Conservation (phyloP, 2,888 invertebrate genomes). For the Xestia sexstrigata region DNA sequence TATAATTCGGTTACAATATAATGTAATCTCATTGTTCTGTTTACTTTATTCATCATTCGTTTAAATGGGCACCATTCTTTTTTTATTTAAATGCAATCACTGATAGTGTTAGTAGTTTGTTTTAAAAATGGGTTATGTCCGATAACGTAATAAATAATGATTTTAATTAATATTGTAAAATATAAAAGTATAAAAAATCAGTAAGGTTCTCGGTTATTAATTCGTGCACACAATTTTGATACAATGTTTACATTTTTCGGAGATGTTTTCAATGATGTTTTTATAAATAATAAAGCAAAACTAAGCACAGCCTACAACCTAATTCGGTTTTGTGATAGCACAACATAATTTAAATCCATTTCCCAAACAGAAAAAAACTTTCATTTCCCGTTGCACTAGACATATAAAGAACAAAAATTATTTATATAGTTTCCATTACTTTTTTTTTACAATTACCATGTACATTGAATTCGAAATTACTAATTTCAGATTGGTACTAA, state of each 20-base stretch:
- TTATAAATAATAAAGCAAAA: conserved; percentile 52
- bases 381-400: conserved; percentile 31
- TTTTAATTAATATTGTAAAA: conserved; percentile 54
- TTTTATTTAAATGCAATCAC: conserved; percentile 65
- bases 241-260: conserved; percentile 13
- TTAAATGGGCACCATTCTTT: conserved; percentile 61
- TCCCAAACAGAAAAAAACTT: conserved; percentile 22
- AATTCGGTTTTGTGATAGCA: conserved; percentile 53
- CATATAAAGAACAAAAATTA: conserved; percentile 19
- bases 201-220: conserved; percentile 35
- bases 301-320: conserved; percentile 66
- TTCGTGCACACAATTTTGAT: conserved; percentile 42
- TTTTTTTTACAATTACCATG: conserved; percentile 50
- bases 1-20: conserved; percentile 23
- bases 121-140: conserved; percentile 42
- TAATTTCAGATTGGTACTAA: conserved; percentile 65
- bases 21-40: conserved; percentile 33
- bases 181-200: conserved; percentile 68
- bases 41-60: conserved; percentile 28
- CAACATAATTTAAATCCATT: conserved; percentile 35
- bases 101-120: conserved; percentile 61
- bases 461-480: conserved; percentile 54
- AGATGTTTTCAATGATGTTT: conserved; percentile 28
- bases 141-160: conserved; percentile 37
- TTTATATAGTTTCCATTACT: conserved; percentile 34